Conservation (phyloP, 1,140 invertebrate genomes). For the Latrodectus geometricus region DNA sequence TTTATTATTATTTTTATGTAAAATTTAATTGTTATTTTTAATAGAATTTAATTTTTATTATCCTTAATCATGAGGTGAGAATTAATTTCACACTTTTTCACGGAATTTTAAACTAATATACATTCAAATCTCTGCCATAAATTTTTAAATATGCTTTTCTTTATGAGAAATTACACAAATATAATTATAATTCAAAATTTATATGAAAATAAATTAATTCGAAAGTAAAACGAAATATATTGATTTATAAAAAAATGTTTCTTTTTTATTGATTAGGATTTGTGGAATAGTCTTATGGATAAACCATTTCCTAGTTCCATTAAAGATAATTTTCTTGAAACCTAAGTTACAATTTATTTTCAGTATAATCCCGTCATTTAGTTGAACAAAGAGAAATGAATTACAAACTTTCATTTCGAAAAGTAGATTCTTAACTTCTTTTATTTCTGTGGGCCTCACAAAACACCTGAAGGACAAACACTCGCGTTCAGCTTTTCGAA, state of each 20-base stretch:
- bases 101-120: too few relatives aligned
- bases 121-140: too few relatives aligned
- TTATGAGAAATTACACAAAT: too few relatives aligned
- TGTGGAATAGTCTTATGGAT: neutral
- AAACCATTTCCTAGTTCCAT: too few relatives aligned
- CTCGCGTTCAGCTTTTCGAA: constrained; percentile 10
- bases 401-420: constrained; percentile 33
- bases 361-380: constrained; percentile 47
- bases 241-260: neutral
- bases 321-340: neutral
- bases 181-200: too few relatives aligned
- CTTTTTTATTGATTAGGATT: neutral
- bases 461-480: neutral
- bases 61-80: too few relatives aligned
- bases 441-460: neutral
- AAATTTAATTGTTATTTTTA: too few relatives aligned
- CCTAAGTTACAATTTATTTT: constrained; percentile 28
- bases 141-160: too few relatives aligned
- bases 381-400: constrained; percentile 25
- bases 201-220: too few relatives aligned
- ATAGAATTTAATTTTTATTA: too few relatives aligned
- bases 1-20: too few relatives aligned
- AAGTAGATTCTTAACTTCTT: constrained; percentile 11
- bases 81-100: too few relatives aligned
- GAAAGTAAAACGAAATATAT: neutral